Base-by-base conservation (phyloP, 2,113 vertebrate genomes). In the Leptocoma aspasia region DNA sequence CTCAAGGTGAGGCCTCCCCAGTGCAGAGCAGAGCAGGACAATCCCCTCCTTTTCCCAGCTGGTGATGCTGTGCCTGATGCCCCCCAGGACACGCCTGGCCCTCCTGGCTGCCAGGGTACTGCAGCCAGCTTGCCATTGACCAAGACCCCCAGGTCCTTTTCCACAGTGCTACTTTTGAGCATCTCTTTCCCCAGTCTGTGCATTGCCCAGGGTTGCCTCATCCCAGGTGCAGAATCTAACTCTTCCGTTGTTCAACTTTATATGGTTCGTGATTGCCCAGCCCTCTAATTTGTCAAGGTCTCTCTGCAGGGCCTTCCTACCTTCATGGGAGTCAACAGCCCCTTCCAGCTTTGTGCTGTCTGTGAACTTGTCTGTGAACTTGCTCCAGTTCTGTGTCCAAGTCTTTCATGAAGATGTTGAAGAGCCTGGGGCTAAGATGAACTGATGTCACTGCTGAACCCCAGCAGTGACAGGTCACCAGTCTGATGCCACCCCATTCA, bases 31-130 rank as follows among this genome's bases (percentile, higher is more conserved):
- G 52, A 68, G 31, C 0, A 0, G 53, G 31, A 59, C 26, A 76
- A 68, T 42, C 31, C 42, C 24, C 16, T 76, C 11, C 26, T 20
- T 35, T 57, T 13, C 35, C 31, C 0, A 0, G 19, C 59, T 73
- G 37, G 9, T 0, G 0, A 53, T 63, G 30, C 30, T 66, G 24
- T 72, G 20, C 42, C 30, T 85, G 44, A 42, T 66, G 35, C 3
- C 1, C 6, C 15, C 21, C 17, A 31, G 42, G 13, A 42, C 52
- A 50, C 0, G 0, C 1, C 9, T 64, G 41, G 15, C 28, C 0
- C 50, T 39, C 23, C 28, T 47, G 30, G 24, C 30, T 41, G 24
- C 35, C 42, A 49, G 50, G 16, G 42, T 45, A 52, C 66, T 70
- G 31, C 23, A 8, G 0, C 30, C 30, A 26, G 0, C 13, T 41